A percentile compares a stretch with the other conserved stretches of the same genome.
Conservation (phyloP, 2,888 invertebrate genomes). For the Chrysomela aeneicollis region DNA sequence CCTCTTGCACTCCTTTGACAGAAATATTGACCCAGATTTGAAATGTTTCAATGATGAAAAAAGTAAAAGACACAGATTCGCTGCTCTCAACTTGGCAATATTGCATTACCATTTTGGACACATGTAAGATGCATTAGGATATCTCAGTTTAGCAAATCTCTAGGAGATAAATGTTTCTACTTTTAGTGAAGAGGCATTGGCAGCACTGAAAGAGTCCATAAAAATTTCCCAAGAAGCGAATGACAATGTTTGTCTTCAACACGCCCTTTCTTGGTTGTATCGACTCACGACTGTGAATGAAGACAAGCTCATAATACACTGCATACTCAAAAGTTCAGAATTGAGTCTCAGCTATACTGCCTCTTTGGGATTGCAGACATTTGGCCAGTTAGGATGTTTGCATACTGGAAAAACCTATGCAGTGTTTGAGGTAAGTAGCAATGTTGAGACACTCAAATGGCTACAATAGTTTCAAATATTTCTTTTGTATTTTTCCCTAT, state of each 20-base stretch:
- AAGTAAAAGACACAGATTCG: slow-evolving; percentile 80
- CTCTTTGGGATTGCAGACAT: slow-evolving; percentile 77
- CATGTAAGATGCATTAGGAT: slow-evolving; percentile 73
- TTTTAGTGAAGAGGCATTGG: slow-evolving; percentile 75
- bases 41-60: slow-evolving; percentile 64
- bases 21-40: slow-evolving; percentile 63
- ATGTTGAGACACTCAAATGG: neutral
- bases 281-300: slow-evolving; percentile 66
- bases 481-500: too few relatives aligned
- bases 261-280: slow-evolving; percentile 85
- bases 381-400: slow-evolving; percentile 79
- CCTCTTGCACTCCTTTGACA: slow-evolving; percentile 83
- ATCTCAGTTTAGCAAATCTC: too few relatives aligned
- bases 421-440: slow-evolving; percentile 68
- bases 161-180: neutral
- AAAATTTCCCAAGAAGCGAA: slow-evolving; percentile 87
- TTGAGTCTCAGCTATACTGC: slow-evolving; percentile 75
- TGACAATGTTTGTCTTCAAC: slow-evolving; percentile 85
- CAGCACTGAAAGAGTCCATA: slow-evolving; percentile 86
- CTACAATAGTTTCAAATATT: neutral
- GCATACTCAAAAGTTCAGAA: slow-evolving; percentile 73
- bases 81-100: slow-evolving; percentile 89
- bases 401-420: slow-evolving; percentile 71
- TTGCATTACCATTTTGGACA: slow-evolving; percentile 87
- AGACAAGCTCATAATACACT: slow-evolving; percentile 72